phyloP scores from a whole-genome alignment of 2,888 invertebrate species.

The Argynnis bischoffii region DNA sequence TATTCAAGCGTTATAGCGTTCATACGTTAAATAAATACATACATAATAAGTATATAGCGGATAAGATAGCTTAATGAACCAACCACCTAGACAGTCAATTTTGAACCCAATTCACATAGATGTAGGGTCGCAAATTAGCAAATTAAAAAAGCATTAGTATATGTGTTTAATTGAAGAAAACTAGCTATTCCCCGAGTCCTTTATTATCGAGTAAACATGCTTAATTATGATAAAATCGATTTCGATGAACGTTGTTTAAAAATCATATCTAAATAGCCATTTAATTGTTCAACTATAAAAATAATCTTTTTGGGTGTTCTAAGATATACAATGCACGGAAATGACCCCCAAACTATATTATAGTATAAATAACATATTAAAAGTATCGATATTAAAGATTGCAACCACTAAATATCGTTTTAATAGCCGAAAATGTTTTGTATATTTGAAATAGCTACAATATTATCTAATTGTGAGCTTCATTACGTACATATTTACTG shows the following conservation, averaged over 20 bases:
- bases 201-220: too few relatives aligned
- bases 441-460: constrained; percentile 1
- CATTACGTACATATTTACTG: not conserved
- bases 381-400: not conserved
- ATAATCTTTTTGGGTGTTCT: too few relatives aligned
- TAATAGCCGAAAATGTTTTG: too few relatives aligned
- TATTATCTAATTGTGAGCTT: not conserved
- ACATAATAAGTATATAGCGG: constrained; percentile 13
- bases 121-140: constrained; percentile 15
- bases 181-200: too few relatives aligned
- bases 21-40: constrained; percentile 25
- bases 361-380: not conserved
- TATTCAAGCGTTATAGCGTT: constrained; percentile 32
- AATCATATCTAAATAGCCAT: too few relatives aligned
- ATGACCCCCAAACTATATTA: not conserved
- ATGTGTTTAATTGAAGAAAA: too few relatives aligned
- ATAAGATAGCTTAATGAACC: constrained; percentile 12
- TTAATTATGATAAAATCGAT: too few relatives aligned
- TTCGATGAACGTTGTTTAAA: too few relatives aligned
- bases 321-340: too few relatives aligned
- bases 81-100: constrained; percentile 13
- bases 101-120: not conserved
- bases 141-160: constrained; percentile 14
- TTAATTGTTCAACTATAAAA: too few relatives aligned
- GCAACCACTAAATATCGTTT: not conserved